phyloP scores from a whole-genome alignment of 1,140 invertebrate species.

The Chrysoperla carnea region DNA sequence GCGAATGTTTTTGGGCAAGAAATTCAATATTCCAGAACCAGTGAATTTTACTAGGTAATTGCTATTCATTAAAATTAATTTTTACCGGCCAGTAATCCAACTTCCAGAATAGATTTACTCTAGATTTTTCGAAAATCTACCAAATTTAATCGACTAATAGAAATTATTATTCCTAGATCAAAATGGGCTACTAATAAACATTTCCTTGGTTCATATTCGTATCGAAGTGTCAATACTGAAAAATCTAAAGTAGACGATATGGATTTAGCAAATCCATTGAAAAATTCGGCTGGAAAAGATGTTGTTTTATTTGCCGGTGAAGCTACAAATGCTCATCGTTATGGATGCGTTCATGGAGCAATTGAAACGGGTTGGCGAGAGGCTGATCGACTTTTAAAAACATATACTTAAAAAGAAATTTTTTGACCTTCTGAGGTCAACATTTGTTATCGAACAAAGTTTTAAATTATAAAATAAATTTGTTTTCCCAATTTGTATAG shows the following conservation, averaged over 20 bases:
- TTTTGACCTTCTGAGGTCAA: background rate
- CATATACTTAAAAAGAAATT: conserved; percentile 11
- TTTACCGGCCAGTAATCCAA: too few species aligned
- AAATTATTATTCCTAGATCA: conserved; percentile 27
- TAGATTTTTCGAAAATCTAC: background rate
- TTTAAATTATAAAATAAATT: too few species aligned
- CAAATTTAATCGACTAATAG: background rate
- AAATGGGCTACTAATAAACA: conserved; percentile 49
- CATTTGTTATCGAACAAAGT: too few species aligned
- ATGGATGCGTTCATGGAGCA: conserved; percentile 66
- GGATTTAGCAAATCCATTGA: conserved; percentile 35
- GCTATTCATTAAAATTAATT: too few species aligned
- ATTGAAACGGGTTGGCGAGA: conserved; percentile 59
- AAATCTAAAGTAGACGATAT: conserved; percentile 24
- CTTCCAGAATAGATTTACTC: too few species aligned
- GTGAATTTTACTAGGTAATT: conserved; percentile 17
- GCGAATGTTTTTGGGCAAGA: conserved; percentile 24
- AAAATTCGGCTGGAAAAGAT: conserved; percentile 25
- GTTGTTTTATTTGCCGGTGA: conserved; percentile 54
- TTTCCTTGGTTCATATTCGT: conserved; percentile 52
- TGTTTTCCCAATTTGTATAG: too few species aligned
- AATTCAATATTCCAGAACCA: conserved; percentile 31
- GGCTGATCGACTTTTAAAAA: conserved; percentile 35
- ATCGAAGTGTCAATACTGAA: conserved; percentile 36
- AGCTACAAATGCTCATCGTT: conserved; percentile 44